Evolutionary conservation across 2,888 invertebrate genomes (phyloP).

Genomic region (Catonia carolina): DNA sequence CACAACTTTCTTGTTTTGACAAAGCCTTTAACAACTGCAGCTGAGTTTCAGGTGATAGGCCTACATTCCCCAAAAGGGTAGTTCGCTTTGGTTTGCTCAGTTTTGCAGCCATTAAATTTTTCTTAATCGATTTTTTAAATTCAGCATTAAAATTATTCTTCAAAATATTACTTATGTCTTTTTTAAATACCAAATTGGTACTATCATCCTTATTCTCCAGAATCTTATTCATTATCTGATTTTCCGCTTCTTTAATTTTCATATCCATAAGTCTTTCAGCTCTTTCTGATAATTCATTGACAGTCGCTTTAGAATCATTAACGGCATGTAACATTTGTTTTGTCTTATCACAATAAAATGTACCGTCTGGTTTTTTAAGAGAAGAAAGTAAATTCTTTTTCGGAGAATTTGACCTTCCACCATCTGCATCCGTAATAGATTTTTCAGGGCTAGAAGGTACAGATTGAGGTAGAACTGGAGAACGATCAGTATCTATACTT

Average conservation of each 20-base stretch:
- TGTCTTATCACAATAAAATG: background rate
- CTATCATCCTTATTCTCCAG: conserved; percentile 23
- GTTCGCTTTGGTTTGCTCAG: background rate
- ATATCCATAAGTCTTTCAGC: conserved; percentile 28
- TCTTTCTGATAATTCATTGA: conserved; percentile 24
- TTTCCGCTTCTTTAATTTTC: conserved; percentile 25
- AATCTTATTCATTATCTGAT: conserved; percentile 4
- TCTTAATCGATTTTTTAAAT: background rate
- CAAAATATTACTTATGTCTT: background rate
- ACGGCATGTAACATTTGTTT: background rate
- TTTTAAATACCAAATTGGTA: background rate
- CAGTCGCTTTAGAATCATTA: background rate
- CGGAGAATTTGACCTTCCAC: background rate
- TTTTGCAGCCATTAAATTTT: conserved; percentile 4
- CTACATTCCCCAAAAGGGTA: no score
- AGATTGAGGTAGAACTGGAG: background rate
- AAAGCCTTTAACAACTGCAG: no score
- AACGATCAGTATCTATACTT: conserved; percentile 24
- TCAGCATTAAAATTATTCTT: background rate
- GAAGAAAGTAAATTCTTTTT: background rate
- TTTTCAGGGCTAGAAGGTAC: conserved; percentile 2
- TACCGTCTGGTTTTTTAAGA: background rate
- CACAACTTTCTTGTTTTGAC: no score
- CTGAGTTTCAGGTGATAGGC: no score
- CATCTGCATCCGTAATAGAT: background rate